Evolutionary conservation across 2,888 invertebrate species (phyloP), one percentile per base, ranked within the genome.

Genomic region (Pyrrhia umbra): DNA sequence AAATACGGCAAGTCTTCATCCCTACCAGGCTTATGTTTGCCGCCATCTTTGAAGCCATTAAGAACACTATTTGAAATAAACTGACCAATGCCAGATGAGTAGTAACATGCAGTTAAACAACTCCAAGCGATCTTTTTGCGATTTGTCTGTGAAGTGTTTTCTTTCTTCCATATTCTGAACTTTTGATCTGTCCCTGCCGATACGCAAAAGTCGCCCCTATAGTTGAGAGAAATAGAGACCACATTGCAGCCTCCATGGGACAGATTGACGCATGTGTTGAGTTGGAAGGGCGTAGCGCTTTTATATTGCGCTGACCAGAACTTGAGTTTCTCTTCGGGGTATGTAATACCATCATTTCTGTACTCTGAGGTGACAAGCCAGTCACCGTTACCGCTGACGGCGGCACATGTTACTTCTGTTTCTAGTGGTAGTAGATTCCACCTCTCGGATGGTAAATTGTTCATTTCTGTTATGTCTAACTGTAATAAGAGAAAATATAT

Each of bases 291-390:
- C 1, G 85, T 77, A 0, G 76, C 62, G 9, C 61, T 82, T 27
- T 86, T 85, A n/a, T 68, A 67, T 37, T 86, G 81, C 10, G 85
- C 65, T 0, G 70, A 47, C 94, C 94, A 95, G 82, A 95, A 95
- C 68, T 95, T 95, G 1, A 95, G 87, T 67, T 88, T 89, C 65
- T 95, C 95, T 66, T 95, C 94, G 0, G 94, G 92, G 70, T 92
- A 94, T 34, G 81, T 87, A 39, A 86, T 70, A n/a, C 92, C 92
- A 25, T 95, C 94, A 66, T 93, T 90, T 61, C 94, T 85, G 75
- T 94, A 95, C 64, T 95, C 94, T 0, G 94, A 94, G 0, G 94
- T 95, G 45, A 91, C 93, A 0, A 95, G 89, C 92, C 93, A 94
- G 0, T 79, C 73, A 0, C 94, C 92, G 39, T 91, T 85, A 0